Evolutionary conservation across 1,140 invertebrate genomes (phyloP).

Genomic region (Diachasmimorpha longicaudata): DNA sequence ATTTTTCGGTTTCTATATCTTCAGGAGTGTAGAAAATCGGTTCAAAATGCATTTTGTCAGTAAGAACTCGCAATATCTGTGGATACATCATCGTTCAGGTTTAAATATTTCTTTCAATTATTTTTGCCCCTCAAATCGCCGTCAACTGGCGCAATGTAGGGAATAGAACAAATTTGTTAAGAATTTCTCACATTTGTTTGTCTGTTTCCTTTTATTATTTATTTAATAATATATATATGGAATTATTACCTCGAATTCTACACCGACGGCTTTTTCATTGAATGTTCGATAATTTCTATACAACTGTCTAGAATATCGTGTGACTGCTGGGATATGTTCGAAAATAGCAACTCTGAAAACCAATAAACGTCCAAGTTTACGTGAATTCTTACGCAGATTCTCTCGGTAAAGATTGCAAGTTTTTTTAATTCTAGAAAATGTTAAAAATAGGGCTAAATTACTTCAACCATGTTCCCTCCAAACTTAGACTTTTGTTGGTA

Average conservation of each 20-base stretch:
- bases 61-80: constrained; percentile 72
- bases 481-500: constrained; percentile 67
- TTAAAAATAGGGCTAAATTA: not conserved
- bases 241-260: constrained; percentile 68
- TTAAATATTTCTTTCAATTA: not conserved
- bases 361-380: not conserved
- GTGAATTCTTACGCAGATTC: no score
- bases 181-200: no score
- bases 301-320: constrained; percentile 49
- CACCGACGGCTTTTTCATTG: constrained; percentile 54
- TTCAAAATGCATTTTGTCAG: constrained; percentile 73
- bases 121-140: not conserved
- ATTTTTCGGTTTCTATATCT: constrained; percentile 67
- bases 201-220: no score
- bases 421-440: not conserved
- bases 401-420: constrained; percentile 42
- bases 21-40: constrained; percentile 69
- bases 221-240: constrained; percentile 1
- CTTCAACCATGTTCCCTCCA: constrained; percentile 55
- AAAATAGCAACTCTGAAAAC: constrained; percentile 70
- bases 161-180: no score
- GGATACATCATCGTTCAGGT: constrained; percentile 22
- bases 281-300: constrained; percentile 45
- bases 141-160: no score
- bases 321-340: constrained; percentile 74